Percentiles rank a stretch among this genome's conserved stretches.
These are phyloP conservation scores for Protobothrops flavoviridis DNA, from an alignment of 2,113 vertebrate genomes.

Conservation along the genomic window DNA sequence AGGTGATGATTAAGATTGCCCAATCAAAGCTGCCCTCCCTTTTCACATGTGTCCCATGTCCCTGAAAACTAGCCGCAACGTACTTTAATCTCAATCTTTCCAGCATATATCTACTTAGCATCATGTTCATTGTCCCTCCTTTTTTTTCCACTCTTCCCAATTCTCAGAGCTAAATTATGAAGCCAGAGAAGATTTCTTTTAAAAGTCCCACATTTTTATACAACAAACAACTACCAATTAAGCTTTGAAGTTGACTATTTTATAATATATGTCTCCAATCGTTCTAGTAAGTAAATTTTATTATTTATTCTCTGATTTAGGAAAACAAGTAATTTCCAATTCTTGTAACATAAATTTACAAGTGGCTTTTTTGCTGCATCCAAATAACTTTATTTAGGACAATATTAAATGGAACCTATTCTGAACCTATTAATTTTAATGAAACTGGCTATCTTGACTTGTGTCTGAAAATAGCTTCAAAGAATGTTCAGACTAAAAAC, in stretches of 20 bases:
- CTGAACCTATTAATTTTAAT: constrained; percentile 18
- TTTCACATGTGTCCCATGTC: not conserved
- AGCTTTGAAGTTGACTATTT: not conserved
- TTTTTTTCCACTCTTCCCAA: not conserved
- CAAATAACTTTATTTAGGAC: constrained; percentile 26
- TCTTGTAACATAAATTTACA: not conserved
- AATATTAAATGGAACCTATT: not conserved
- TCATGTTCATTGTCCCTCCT: not conserved
- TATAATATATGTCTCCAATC: not conserved
- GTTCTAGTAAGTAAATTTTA: not conserved
- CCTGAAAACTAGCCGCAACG: not conserved
- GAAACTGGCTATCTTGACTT: constrained; percentile 8
- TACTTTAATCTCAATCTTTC: not conserved
- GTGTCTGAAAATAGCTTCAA: constrained; percentile 7
- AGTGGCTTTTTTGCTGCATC: not conserved
- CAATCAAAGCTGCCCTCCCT: not conserved
- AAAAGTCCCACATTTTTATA: not conserved
- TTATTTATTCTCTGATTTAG: not conserved
- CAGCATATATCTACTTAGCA: not conserved
- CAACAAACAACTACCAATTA: not conserved
- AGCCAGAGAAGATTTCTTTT: not conserved
- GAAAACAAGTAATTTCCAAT: not conserved
- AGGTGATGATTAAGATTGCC: not conserved
- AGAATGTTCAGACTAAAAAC: not conserved
- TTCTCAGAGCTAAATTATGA: not conserved